Conservation (phyloP, 2,888 invertebrate genomes). For the Conops quadrifasciatus region DNA sequence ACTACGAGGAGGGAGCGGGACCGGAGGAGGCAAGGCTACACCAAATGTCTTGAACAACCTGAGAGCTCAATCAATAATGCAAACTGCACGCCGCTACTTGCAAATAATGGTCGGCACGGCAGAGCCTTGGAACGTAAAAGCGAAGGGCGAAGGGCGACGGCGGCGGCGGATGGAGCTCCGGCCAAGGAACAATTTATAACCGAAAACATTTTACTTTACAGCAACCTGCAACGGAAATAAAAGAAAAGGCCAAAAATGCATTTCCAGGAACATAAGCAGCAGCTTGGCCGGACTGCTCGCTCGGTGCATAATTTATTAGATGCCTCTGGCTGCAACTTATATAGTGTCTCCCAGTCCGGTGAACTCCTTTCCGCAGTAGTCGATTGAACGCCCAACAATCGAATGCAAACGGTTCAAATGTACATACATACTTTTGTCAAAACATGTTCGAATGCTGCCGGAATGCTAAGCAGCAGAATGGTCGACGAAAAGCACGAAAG, state of each 20-base stretch:
- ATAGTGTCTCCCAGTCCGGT: neutral
- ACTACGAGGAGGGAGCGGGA: neutral
- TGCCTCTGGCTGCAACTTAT: neutral
- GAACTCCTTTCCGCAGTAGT: neutral
- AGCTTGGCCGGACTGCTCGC: neutral
- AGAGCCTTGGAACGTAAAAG: slow-evolving; percentile 25
- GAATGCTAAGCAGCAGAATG: neutral
- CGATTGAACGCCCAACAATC: slow-evolving; percentile 16
- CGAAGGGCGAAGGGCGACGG: neutral
- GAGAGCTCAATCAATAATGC: slow-evolving; percentile 22
- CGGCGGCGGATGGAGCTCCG: slow-evolving; percentile 16
- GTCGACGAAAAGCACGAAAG: neutral
- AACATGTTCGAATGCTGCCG: slow-evolving; percentile 12
- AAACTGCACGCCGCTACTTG: slow-evolving; percentile 27
- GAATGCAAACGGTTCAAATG: slow-evolving; percentile 25
- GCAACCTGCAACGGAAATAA: slow-evolving; percentile 4
- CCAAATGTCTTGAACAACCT: slow-evolving; percentile 1
- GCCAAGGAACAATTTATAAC: slow-evolving; percentile 24
- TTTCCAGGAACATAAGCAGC: neutral
- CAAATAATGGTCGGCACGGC: slow-evolving; percentile 30
- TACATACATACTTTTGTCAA: neutral
- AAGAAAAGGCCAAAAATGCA: neutral
- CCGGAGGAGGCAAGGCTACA: neutral
- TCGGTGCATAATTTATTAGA: slow-evolving; percentile 16
- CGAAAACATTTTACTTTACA: slow-evolving; percentile 34